phyloP scores from a whole-genome alignment of 2,797 vertebrate species.

The Gila robusta region DNA sequence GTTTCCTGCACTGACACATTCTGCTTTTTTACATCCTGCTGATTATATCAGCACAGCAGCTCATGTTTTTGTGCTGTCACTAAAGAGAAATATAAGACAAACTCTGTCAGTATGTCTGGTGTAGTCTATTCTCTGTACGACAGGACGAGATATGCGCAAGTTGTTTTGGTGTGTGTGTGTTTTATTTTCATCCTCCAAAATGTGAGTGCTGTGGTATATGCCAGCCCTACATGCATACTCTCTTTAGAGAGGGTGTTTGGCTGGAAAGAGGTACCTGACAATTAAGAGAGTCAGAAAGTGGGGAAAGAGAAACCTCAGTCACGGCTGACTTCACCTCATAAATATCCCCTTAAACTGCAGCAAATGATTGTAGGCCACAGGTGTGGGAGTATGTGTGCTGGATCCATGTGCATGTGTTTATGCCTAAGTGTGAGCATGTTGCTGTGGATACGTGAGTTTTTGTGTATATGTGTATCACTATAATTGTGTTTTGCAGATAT shows the following conservation, averaged over 20 bases:
- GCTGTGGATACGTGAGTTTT: neutral
- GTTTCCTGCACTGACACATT: slow-evolving; percentile 29
- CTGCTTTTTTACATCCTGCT: slow-evolving; percentile 21
- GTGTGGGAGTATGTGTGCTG: slow-evolving; percentile 54
- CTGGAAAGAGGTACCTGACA: slow-evolving; percentile 56
- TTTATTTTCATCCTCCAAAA: slow-evolving; percentile 2
- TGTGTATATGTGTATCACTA: slow-evolving; percentile 1
- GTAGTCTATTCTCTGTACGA: slow-evolving; percentile 2
- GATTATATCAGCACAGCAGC: neutral
- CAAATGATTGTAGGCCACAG: slow-evolving; percentile 61
- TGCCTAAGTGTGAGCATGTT: slow-evolving; percentile 18
- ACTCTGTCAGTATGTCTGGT: slow-evolving; percentile 2
- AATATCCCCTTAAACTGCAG: slow-evolving; percentile 63
- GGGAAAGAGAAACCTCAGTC: slow-evolving; percentile 62
- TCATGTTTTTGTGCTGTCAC: slow-evolving; percentile 43
- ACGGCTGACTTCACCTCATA: slow-evolving; percentile 65
- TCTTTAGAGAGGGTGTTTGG: slow-evolving; percentile 33
- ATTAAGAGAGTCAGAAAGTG: slow-evolving; percentile 60
- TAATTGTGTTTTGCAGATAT: slow-evolving; percentile 15
- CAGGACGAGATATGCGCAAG: neutral
- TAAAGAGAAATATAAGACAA: slow-evolving; percentile 13
- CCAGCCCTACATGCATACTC: neutral
- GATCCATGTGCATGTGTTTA: slow-evolving; percentile 35
- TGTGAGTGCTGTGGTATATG: slow-evolving; percentile 9
- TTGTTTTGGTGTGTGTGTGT: neutral